Evolutionary conservation across 2,113 vertebrate species (phyloP), one percentile per base, ranked within the genome.

Genomic region (Brachyhypopomus occidentalis): DNA sequence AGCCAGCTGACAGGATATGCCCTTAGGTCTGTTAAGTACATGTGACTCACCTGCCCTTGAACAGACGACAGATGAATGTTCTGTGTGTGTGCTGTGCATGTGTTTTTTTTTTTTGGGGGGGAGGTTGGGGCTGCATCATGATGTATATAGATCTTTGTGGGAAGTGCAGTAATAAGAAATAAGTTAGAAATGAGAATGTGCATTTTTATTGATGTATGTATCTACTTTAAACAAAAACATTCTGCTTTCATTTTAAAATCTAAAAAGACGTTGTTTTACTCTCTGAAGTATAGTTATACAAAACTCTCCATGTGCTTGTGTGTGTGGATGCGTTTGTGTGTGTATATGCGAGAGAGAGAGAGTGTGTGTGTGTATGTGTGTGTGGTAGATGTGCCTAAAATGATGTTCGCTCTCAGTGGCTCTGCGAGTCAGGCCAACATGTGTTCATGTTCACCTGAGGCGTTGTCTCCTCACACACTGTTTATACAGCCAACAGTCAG

Each of bases 381-480:
- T 52, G 48, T 77, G 69, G 84, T 9, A 48, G 81, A 83, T 69
- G 74, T 86, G 81, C 74, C 64, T 41, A 75, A 70, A 52, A 62
- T 69, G 48, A 72, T 69, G 72, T 85, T 67, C 79, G 67, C 77
- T 60, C 56, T 80, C 84, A 69, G 23, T 8, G 52, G 67, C 67
- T 83, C 58, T 77, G 25, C 77, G 19, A 73, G 73, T 78, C 62
- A 56, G 69, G 36, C 63, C 70, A 72, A 27, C 25, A 30, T 82
- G 70, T 80, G 69, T 84, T 83, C 78, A 83, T 80, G 60, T 84
- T 83, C 78, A 83, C 63, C 78, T 74, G 25, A 73, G 84, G 81
- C 77, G 72, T 83, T 70, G 19, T 83, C 74, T 80, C 72, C 45
- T 64, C 25, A 19, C 48, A 20, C 23, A 52, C 63, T 36, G 78